Conservation (phyloP, 2,113 vertebrate genomes). For the Sapajus apella region DNA sequence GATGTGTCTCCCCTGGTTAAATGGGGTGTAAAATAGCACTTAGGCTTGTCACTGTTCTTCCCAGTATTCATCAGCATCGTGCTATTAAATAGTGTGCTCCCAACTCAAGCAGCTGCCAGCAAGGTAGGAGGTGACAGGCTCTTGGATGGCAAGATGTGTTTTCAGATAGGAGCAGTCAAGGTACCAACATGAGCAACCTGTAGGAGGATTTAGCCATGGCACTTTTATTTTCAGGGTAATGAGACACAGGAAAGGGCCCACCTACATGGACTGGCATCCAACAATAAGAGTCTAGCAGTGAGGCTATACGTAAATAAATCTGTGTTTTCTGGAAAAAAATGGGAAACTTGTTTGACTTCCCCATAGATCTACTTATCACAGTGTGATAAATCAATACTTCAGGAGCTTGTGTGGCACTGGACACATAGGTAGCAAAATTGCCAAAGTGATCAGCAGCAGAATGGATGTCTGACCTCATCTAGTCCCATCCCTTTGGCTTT, state of each 20-base stretch:
- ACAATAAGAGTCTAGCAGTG: neutral
- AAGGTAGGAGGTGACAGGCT: conserved; percentile 68
- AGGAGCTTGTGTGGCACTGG: neutral
- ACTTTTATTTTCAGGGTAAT: conserved; percentile 36
- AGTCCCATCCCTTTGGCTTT: neutral
- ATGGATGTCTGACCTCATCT: neutral
- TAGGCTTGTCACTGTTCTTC: conserved; percentile 62
- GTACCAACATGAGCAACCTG: neutral
- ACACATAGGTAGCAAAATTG: neutral
- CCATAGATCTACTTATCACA: neutral
- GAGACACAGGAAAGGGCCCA: conserved; percentile 17
- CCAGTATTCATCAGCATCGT: conserved; percentile 37
- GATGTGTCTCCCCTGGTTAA: conserved; percentile 65
- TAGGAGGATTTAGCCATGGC: neutral
- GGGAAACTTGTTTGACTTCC: neutral
- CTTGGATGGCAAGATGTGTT: conserved; percentile 48
- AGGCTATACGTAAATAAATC: neutral
- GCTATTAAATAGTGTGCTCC: conserved; percentile 37
- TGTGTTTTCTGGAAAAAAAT: neutral
- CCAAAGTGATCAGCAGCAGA: neutral
- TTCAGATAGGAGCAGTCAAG: conserved; percentile 45
- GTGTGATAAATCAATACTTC: neutral
- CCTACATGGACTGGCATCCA: neutral
- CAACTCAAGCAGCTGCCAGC: conserved; percentile 51
- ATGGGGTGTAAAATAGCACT: conserved; percentile 71